phyloP scores from a whole-genome alignment of 2,888 invertebrate genomes.

The Ennomos fuscantarius region DNA sequence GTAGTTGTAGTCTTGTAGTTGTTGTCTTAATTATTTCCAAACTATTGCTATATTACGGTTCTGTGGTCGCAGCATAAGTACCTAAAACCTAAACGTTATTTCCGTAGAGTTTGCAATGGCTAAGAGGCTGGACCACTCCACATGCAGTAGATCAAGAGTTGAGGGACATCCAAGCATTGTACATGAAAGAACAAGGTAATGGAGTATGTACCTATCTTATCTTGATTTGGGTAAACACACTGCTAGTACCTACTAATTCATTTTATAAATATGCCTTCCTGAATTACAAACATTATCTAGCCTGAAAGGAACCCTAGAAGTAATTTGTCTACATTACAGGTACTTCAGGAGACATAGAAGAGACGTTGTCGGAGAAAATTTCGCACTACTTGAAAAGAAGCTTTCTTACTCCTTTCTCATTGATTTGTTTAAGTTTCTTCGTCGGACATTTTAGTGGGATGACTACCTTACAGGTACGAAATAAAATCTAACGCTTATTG shows the following conservation, averaged over 20 bases:
- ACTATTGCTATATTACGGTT: no score
- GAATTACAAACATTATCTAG: no score
- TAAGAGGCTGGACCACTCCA: conserved; percentile 90
- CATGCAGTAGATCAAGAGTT: conserved; percentile 86
- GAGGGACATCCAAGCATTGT: conserved; percentile 75
- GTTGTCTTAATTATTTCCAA: no score
- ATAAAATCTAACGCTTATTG: not conserved
- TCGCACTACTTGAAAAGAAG: conserved; percentile 82
- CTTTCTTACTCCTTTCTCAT: conserved; percentile 88
- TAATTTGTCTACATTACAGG: conserved; percentile 1
- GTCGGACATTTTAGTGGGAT: conserved; percentile 91
- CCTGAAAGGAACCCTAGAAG: no score
- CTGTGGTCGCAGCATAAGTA: no score
- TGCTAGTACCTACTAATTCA: not conserved
- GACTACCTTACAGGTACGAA: conserved; percentile 86
- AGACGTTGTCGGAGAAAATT: conserved; percentile 60
- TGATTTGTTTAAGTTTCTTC: conserved; percentile 89
- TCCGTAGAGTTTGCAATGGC: conserved; percentile 88
- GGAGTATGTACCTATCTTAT: no score
- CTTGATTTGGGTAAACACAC: no score
- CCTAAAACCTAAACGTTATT: conserved; percentile 17
- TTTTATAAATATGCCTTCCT: no score
- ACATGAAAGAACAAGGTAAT: conserved; percentile 59
- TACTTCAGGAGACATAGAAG: conserved; percentile 53
- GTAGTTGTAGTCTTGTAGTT: no score